These are phyloP conservation scores for Melanotaenia nigrans DNA, from an alignment of 2,797 vertebrate species.

Conservation along the genomic window DNA sequence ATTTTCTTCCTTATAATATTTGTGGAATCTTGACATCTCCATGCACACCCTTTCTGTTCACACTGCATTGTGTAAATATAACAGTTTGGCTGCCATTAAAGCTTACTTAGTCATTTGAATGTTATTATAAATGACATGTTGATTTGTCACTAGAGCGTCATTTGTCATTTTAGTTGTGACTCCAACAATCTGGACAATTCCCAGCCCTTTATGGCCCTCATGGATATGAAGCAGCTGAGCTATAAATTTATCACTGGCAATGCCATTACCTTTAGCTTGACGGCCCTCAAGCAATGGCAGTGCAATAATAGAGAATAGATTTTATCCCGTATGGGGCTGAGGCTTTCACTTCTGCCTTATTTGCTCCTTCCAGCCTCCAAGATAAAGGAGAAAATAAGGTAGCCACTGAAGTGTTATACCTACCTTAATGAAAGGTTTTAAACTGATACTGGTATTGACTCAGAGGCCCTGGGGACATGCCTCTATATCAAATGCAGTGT, in stretches of 20 bases:
- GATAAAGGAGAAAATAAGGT: slow-evolving; percentile 76
- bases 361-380: slow-evolving; percentile 74
- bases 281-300: slow-evolving; percentile 78
- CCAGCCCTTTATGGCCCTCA: slow-evolving; percentile 69
- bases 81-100: slow-evolving; percentile 39
- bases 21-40: slow-evolving; percentile 23
- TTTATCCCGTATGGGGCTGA: slow-evolving; percentile 78
- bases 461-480: slow-evolving; percentile 45
- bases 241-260: slow-evolving; percentile 81
- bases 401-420: slow-evolving; percentile 72
- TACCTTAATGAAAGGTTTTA: slow-evolving; percentile 74
- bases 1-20: neutral
- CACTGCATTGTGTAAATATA: slow-evolving; percentile 52
- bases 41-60: slow-evolving; percentile 4
- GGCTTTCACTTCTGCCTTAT: slow-evolving; percentile 78
- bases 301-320: slow-evolving; percentile 85
- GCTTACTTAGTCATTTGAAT: slow-evolving; percentile 64
- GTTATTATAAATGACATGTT: slow-evolving; percentile 68
- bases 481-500: slow-evolving; percentile 55
- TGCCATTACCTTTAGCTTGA: slow-evolving; percentile 80
- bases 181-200: slow-evolving; percentile 74
- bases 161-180: slow-evolving; percentile 76
- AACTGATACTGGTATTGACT: slow-evolving; percentile 70
- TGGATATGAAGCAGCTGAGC: slow-evolving; percentile 64
- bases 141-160: slow-evolving; percentile 69